These are phyloP conservation scores for Sycophaga agraensis DNA, from an alignment of 1,140 invertebrate species.

Conservation along the genomic window DNA sequence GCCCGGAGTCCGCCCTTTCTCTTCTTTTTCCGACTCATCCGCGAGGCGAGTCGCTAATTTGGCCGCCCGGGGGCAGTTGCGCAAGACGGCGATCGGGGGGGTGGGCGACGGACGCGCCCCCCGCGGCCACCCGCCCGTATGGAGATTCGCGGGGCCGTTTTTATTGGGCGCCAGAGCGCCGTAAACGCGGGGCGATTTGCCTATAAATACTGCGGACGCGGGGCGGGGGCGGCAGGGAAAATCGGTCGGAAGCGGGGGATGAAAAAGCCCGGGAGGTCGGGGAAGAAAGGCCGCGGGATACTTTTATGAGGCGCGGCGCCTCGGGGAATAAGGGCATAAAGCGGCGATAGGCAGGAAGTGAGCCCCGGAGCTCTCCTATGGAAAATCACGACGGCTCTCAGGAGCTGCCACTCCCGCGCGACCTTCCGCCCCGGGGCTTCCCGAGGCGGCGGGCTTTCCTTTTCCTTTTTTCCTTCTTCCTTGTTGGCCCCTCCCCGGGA, in stretches of 20 bases:
- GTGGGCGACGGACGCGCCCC: constrained; percentile 4
- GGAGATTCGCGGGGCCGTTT: constrained; percentile 23
- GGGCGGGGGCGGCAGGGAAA: constrained; percentile 21
- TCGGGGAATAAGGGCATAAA: constrained; percentile 21
- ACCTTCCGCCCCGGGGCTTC: too few relatives aligned
- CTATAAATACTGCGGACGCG: constrained; percentile 32
- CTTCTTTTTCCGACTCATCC: neutral
- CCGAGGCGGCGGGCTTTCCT: too few relatives aligned
- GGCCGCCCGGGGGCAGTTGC: too few relatives aligned
- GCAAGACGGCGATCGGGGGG: neutral
- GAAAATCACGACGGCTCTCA: constrained; percentile 14
- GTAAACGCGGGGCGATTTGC: constrained; percentile 30
- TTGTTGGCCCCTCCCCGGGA: neutral
- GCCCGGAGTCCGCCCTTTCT: neutral
- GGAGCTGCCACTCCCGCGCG: too few relatives aligned
- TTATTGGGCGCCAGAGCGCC: constrained; percentile 24
- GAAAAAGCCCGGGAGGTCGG: neutral
- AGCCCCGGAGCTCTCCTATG: constrained; percentile 12
- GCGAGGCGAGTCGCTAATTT: too few relatives aligned
- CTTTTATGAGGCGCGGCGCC: constrained; percentile 14
- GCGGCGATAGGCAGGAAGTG: constrained; percentile 18
- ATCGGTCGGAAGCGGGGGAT: constrained; percentile 9
- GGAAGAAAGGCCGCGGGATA: neutral
- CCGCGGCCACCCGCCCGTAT: constrained; percentile 16
- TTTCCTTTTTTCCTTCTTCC: too few relatives aligned